Base-by-base conservation (phyloP, 2,888 invertebrate species). In the Neoascia interrupta region DNA sequence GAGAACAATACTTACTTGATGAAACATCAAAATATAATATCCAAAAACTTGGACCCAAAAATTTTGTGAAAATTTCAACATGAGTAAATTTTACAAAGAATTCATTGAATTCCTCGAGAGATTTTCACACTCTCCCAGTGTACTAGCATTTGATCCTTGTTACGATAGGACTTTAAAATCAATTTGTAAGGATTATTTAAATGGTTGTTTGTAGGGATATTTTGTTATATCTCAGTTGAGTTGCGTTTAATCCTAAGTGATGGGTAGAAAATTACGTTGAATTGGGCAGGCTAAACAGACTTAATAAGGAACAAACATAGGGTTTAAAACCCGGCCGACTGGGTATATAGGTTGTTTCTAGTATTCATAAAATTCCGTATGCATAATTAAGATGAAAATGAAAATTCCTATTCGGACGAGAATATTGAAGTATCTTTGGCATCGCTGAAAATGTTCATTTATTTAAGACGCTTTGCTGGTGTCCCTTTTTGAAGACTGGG, bases 181-280 rank as follows among this genome's bases (percentile, higher is more conserved):
- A 76, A 76, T 76, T 76, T 76, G 64, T 72, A 66, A 72, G 64
- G 72, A 72, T 72, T 76, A 72, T 60, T 70, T 39, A 69, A 63
- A 63, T 63, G 13, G 54, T n/a, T 43, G 15, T 11, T 11, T 37
- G 37, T 37, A 15, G 16, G 53, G 19, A 11, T 53, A 41, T 72
- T 75, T 53, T 69, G 61, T 49, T 49, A n/a, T 5, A 53, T 63
- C 19, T 56, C 28, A 41, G 45, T 63, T 51, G 49, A 72, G 54
- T 63, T 64, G 18, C 31, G 16, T 58, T 66, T 66, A 76, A 72
- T 76, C 64, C 47, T 54, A 54, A 63, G 47, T 72, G 45, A 66
- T 53, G 41, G 58, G 28, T 36, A 41, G 34, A 72, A 53, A 70
- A 72, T 76, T 41, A 58, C 34, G 60, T 69, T 54, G 49, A 63